phyloP scores from a whole-genome alignment of 1,140 invertebrate genomes.

The Eupristina koningsbergeri region DNA sequence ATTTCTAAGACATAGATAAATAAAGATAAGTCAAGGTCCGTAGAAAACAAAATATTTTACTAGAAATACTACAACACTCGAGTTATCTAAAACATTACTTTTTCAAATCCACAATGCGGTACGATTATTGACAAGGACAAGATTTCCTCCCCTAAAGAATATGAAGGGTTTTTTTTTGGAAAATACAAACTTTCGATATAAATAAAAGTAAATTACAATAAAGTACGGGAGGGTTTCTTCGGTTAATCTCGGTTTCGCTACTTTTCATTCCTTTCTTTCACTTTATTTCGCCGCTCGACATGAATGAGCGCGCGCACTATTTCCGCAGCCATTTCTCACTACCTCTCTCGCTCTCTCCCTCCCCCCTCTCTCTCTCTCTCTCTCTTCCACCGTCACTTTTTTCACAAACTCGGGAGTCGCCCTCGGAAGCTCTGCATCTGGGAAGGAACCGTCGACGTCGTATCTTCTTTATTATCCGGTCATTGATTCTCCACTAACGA shows the following conservation, averaged over 20 bases:
- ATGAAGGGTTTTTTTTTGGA: background rate
- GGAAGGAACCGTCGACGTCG: conserved; percentile 20
- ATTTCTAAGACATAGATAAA: background rate
- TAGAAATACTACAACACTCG: background rate
- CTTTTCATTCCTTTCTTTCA: background rate
- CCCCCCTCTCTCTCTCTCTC: background rate
- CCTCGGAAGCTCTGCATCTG: background rate
- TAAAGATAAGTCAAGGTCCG: background rate
- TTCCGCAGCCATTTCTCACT: background rate
- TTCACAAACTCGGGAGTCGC: background rate
- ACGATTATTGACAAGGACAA: background rate
- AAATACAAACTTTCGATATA: conserved; percentile 9
- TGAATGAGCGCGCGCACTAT: background rate
- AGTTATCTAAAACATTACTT: background rate
- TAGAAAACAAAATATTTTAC: background rate
- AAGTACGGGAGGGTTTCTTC: background rate
- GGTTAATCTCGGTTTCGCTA: background rate
- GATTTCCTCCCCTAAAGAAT: background rate
- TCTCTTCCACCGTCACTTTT: background rate
- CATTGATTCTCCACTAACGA: conserved; percentile 40
- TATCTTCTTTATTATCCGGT: conserved; percentile 39
- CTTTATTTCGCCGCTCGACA: background rate
- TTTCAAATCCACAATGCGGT: background rate
- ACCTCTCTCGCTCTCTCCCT: no score
- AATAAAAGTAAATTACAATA: conserved; percentile 29